Evolutionary conservation across 2,113 vertebrate species (phyloP), one percentile per base, ranked within the genome.

Genomic region (Ariopsis seemanni): DNA sequence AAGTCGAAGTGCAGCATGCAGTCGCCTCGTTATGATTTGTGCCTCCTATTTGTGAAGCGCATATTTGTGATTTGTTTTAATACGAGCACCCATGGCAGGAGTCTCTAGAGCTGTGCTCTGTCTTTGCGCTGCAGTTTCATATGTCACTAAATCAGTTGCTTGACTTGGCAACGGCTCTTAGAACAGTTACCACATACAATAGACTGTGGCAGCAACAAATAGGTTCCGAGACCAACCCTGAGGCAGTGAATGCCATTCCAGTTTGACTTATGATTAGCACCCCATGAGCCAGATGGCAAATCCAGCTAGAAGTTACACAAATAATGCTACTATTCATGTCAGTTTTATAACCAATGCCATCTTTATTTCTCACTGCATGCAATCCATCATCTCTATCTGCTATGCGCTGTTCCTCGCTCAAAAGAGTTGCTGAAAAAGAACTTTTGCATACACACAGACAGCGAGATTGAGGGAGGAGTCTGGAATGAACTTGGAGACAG

Each of bases 21-120:
- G 14, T 22, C 18, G 5, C 57, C 22, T 60, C 6, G 78, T 62
- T 82, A 82, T 82, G 79, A 82, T 42, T 62, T 62, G 79, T 82
- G 6, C 0, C 79, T 58, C 10, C 11, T 62, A 30, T 82, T 82
- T 82, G 30, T 25, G 10, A 48, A 60, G 30, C 55, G 62, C 79
- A 82, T 62, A 62, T 62, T 60, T 82, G 79, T 82, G 79, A 82
- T 82, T 82, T 82, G 79, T 82, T 82, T 60, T 82, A 82, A 82
- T 62, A 48, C 20, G 5, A 62, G 30, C 79, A 48, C 79, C 79
- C 30, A 62, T 82, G 58, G 79, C 57, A 48, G 30, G 79, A 58
- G 79, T 62, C 79, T 62, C 79, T 48, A 34, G 34, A 62, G 79
- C 57, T 22, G 11, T 1, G 55, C 78, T 81, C 55, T 42, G 27